Percentiles rank a stretch among this genome's conserved stretches.
Evolutionary conservation across 2,113 vertebrate genomes (phyloP).

Genomic region (Rhagologus leucostigma): DNA sequence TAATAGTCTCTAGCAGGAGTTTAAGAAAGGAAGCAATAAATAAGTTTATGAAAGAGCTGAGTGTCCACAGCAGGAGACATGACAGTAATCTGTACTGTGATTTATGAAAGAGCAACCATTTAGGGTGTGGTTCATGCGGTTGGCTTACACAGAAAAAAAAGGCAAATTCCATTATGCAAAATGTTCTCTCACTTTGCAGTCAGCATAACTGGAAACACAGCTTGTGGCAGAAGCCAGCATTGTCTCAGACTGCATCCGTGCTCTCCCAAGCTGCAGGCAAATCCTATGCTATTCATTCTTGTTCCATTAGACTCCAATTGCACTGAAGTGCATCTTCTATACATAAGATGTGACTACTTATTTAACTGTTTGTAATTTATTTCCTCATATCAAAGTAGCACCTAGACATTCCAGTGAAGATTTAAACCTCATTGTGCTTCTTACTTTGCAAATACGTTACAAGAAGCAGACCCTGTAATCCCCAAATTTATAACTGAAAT

Average conservation of each 20-base stretch:
- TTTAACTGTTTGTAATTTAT: background rate
- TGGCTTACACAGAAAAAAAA: background rate
- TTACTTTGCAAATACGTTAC: background rate
- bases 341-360: background rate
- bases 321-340: background rate
- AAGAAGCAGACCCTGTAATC: background rate
- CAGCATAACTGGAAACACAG: background rate
- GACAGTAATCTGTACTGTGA: background rate
- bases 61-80: background rate
- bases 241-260: background rate
- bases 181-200: background rate
- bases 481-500: background rate
- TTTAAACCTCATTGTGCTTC: background rate
- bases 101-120: background rate
- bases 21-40: background rate
- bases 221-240: background rate
- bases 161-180: background rate
- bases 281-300: background rate
- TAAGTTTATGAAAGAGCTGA: background rate
- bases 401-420: background rate
- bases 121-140: background rate
- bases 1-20: background rate
- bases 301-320: background rate
- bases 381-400: background rate
- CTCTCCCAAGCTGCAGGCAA: slow-evolving; percentile 3